Conservation (phyloP, 2,888 invertebrate genomes). For the Eledona agricola region DNA sequence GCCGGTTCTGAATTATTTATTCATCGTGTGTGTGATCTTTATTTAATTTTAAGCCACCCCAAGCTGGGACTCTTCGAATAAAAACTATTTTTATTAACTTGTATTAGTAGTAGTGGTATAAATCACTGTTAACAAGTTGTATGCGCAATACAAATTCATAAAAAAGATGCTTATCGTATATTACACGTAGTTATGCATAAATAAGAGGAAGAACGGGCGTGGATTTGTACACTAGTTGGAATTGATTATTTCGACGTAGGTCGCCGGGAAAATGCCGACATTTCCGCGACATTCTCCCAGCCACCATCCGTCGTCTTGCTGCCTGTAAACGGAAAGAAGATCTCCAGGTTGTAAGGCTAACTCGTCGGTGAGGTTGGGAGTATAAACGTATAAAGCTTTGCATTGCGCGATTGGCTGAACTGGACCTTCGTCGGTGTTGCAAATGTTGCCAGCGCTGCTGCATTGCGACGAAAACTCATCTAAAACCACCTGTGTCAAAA, state of each 20-base stretch:
- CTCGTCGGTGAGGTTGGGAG: slow-evolving; percentile 88
- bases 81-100: slow-evolving; percentile 13
- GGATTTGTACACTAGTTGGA: slow-evolving; percentile 32
- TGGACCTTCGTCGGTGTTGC: slow-evolving; percentile 59
- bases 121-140: slow-evolving; percentile 11
- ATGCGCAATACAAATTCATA: slow-evolving; percentile 15
- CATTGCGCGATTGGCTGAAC: slow-evolving; percentile 74
- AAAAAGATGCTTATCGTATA: slow-evolving; percentile 5
- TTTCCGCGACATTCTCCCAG: slow-evolving; percentile 85
- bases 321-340: slow-evolving; percentile 86
- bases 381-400: slow-evolving; percentile 86
- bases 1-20: slow-evolving; percentile 58
- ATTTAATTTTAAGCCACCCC: slow-evolving; percentile 53
- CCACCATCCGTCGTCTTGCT: slow-evolving; percentile 96
- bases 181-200: slow-evolving; percentile 13
- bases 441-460: slow-evolving; percentile 65
- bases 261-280: slow-evolving; percentile 92
- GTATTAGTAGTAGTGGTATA: slow-evolving; percentile 9
- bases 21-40: slow-evolving; percentile 52
- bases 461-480: slow-evolving; percentile 86
- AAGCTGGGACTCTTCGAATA: too few species aligned
- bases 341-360: slow-evolving; percentile 77
- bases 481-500: slow-evolving; percentile 57
- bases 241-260: slow-evolving; percentile 85
- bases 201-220: too few species aligned